Evolutionary conservation across 2,888 invertebrate species (phyloP).

Genomic region (Tridacna crocea): DNA sequence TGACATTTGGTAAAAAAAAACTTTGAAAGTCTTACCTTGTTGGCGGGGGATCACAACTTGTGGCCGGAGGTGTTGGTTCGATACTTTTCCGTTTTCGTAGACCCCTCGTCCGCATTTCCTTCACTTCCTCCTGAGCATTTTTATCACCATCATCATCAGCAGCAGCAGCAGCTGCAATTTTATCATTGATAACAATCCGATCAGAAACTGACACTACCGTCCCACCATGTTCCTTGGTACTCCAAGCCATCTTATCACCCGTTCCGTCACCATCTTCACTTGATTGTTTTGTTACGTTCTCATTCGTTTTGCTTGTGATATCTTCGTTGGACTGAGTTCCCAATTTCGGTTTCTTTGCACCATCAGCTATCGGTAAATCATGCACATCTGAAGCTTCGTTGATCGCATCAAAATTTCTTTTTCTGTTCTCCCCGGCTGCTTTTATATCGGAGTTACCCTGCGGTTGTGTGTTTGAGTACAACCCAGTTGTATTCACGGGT

Average conservation of each 20-base stretch:
- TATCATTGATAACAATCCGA: neutral
- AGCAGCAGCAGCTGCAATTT: neutral
- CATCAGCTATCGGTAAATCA: neutral
- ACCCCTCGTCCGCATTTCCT: neutral
- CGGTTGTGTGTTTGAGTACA: no score
- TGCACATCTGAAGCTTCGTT: neutral
- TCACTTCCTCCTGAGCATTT: neutral
- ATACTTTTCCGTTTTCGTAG: slow-evolving; percentile 16
- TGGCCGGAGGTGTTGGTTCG: neutral
- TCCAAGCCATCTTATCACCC: neutral
- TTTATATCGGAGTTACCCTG: neutral
- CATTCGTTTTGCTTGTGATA: neutral
- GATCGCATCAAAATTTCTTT: neutral
- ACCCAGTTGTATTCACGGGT: no score
- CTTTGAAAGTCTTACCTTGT: slow-evolving; percentile 24
- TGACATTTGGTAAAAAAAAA: no score
- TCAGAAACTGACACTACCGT: neutral
- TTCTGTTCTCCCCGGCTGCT: no score
- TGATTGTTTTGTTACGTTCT: neutral
- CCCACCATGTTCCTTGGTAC: neutral
- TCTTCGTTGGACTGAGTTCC: neutral
- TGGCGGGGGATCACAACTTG: neutral
- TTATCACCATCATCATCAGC: neutral
- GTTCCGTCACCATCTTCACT: neutral
- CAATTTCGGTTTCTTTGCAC: slow-evolving; percentile 3